These are phyloP conservation scores for Amyelois transitella DNA, from an alignment of 1,140 invertebrate species.

Conservation along the genomic window DNA sequence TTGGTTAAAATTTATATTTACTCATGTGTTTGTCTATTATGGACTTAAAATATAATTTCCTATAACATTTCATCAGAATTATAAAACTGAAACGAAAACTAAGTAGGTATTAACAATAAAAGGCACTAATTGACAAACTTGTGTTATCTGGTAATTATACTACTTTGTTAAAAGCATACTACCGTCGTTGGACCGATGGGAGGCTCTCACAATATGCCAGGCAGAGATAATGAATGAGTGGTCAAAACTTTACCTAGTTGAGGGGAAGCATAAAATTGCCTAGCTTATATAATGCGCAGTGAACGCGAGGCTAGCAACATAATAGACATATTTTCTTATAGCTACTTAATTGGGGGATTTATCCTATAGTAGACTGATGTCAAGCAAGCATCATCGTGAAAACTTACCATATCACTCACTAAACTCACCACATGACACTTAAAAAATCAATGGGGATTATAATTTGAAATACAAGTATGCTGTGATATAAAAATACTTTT, in stretches of 20 bases:
- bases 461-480: no score
- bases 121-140: not conserved
- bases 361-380: no score
- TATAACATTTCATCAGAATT: no score
- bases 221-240: slow-evolving; percentile 53
- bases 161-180: no score
- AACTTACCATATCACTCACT: no score
- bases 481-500: no score
- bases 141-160: no score
- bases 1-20: not conserved
- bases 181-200: slow-evolving; percentile 67
- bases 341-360: no score
- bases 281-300: not conserved
- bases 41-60: not conserved
- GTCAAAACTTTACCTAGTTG: slow-evolving; percentile 40
- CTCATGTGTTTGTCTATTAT: not conserved
- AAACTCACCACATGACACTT: no score
- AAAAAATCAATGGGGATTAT: no score
- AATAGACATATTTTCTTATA: not conserved
- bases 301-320: not conserved
- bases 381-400: no score
- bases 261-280: slow-evolving; percentile 15
- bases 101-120: not conserved
- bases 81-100: no score
- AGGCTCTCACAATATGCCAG: slow-evolving; percentile 53